These are phyloP conservation scores for Coturnix japonica DNA, from an alignment of 2,113 vertebrate genomes.

Conservation along the genomic window DNA sequence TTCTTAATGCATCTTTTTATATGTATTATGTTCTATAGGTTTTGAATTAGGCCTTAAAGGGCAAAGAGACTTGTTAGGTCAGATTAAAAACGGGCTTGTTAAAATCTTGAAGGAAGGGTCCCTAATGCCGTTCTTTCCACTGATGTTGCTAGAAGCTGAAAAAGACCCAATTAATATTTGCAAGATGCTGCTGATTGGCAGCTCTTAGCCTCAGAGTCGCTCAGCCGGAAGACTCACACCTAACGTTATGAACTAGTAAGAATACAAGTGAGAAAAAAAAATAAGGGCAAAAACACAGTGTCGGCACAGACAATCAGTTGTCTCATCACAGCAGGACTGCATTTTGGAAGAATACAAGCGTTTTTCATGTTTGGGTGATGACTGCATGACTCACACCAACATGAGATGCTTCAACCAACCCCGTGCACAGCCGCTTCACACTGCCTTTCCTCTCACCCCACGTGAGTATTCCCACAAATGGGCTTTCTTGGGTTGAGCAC, in stretches of 20 bases:
- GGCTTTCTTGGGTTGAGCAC: neutral
- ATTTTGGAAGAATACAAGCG: slow-evolving; percentile 1
- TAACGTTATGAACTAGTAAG: neutral
- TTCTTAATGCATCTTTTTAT: slow-evolving; percentile 30
- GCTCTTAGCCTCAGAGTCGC: neutral
- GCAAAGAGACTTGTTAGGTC: slow-evolving; percentile 23
- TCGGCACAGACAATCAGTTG: neutral
- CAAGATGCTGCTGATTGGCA: neutral
- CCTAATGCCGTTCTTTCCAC: neutral
- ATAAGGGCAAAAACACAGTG: neutral
- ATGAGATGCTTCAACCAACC: neutral
- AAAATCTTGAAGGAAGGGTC: slow-evolving; percentile 4
- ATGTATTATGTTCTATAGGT: slow-evolving; percentile 30
- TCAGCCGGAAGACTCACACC: neutral
- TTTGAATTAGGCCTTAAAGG: slow-evolving; percentile 50
- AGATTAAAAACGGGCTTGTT: slow-evolving; percentile 20
- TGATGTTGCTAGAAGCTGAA: slow-evolving; percentile 2
- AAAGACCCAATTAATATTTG: slow-evolving; percentile 38
- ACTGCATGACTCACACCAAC: slow-evolving; percentile 21
- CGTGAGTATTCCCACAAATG: neutral
- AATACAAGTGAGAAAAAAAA: neutral
- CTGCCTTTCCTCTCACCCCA: neutral
- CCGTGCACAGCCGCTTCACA: rapidly evolving
- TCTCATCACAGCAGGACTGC: neutral
- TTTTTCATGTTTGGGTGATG: slow-evolving; percentile 43